Conservation (phyloP, 2,113 vertebrate genomes). For the Myrmophylax atrothorax region DNA sequence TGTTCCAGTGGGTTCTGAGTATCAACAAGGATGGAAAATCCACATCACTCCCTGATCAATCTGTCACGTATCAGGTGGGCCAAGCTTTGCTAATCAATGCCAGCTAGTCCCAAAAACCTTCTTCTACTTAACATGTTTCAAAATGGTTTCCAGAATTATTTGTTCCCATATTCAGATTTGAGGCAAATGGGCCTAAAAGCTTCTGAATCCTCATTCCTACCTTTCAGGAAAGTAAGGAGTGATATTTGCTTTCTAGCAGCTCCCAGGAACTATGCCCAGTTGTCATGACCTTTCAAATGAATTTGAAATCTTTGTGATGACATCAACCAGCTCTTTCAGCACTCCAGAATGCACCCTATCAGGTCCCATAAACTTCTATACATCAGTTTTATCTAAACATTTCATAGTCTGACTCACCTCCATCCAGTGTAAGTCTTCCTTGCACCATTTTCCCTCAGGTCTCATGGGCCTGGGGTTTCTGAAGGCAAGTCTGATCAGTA, state of each 20-base stretch:
- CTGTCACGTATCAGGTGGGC: background rate
- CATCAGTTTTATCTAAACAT: background rate
- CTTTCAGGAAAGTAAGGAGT: background rate
- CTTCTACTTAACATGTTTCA: background rate
- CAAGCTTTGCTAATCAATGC: background rate
- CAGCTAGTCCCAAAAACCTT: background rate
- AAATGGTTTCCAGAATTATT: background rate
- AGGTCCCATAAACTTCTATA: background rate
- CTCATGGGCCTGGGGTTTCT: background rate
- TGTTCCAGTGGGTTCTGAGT: background rate
- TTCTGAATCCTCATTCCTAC: background rate
- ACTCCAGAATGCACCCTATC: background rate
- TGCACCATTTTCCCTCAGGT: background rate
- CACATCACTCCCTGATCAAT: background rate
- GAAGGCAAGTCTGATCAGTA: background rate
- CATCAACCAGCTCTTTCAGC: background rate
- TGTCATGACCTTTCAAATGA: background rate
- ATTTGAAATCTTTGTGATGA: background rate
- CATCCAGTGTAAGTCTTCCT: background rate
- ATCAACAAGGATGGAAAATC: background rate
- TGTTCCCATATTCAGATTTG: background rate
- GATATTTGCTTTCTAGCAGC: background rate
- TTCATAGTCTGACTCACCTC: background rate
- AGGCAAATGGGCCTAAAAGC: accelerated
- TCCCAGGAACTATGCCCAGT: background rate